phyloP scores from a whole-genome alignment of 2,113 vertebrate genomes.

The Actinemys pallida region DNA sequence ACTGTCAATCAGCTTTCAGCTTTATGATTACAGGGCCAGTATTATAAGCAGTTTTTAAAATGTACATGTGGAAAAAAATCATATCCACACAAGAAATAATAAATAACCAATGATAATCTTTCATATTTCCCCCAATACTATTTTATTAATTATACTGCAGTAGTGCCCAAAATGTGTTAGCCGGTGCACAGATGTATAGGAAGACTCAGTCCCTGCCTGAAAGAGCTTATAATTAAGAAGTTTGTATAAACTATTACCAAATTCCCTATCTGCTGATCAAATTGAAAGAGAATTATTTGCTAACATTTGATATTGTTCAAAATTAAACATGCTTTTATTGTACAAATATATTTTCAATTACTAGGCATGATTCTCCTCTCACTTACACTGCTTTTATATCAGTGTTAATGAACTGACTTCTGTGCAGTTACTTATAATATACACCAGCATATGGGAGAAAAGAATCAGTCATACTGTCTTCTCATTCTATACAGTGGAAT shows the following conservation, averaged over 20 bases:
- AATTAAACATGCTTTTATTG: not conserved
- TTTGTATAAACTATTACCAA: not conserved
- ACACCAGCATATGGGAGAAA: not conserved
- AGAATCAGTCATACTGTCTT: not conserved
- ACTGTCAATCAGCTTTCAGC: not conserved
- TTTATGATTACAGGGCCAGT: not conserved
- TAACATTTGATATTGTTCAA: not conserved
- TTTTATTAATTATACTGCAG: not conserved
- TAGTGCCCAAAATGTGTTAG: not conserved
- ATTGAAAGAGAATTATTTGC: not conserved
- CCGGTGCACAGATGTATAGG: not conserved
- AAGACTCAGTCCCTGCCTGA: not conserved
- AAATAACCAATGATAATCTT: not conserved
- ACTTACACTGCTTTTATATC: not conserved
- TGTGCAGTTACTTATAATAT: not conserved
- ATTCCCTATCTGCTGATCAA: not conserved
- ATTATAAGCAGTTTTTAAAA: not conserved
- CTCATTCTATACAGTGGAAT: not conserved
- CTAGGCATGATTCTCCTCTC: not conserved
- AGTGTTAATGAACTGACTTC: not conserved
- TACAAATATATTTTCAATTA: not conserved
- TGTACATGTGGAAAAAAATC: not conserved
- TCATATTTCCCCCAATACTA: rapidly evolving
- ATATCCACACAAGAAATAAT: not conserved
- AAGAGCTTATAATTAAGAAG: not conserved